Base-by-base conservation (phyloP, 2,113 vertebrate genomes). In the Microcebus lehilahytsara region DNA sequence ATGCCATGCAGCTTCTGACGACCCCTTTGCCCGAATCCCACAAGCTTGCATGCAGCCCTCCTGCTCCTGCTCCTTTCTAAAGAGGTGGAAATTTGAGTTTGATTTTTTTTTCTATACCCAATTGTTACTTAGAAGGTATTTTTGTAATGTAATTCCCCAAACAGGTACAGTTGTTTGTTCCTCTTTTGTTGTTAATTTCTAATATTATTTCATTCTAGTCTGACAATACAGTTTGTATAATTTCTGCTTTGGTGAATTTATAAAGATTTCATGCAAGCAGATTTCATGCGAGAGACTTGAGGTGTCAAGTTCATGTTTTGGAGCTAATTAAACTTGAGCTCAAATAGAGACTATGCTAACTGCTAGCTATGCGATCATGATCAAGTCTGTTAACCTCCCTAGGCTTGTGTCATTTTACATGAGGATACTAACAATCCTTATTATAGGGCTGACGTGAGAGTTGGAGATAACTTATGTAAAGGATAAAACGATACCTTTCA, bases 201-300 rank as follows among this genome's bases (percentile, higher is more conserved):
- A 83, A 85, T 30, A 81, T 58, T 77, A 85, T 11, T 81, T 6
- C 19, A 62, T 89, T 80, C 32, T 60, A 10, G 3, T 32, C 27
- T 62, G n/a, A 85, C 40, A 83, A 83, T 46, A 20, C n/a, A 58
- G 67, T 51, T 79, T 91, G 51, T 34, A 42, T 80, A 72, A 93
- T 88, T 90, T 96, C 64, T 67, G 37, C 37, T 91, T 92, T 79
- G 51, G 3, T 75, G 34, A 89, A 85, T 96, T 64, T 74, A 85
- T 81, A 92, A 72, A 85, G 34, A 66, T 93, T 87, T 72, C 42
- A 78, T 64, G 53, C 9, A 30, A 16, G 3, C 30, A 51, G 46
- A 46, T 95, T 78, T 64, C 42, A 86, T 84, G 27, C 13, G 40
- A 64, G 49, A 93, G 27, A 60, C 16, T 66, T 0, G 69, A 25